Conservation (phyloP, 2,888 invertebrate species). For the Dendrolimus houi region DNA sequence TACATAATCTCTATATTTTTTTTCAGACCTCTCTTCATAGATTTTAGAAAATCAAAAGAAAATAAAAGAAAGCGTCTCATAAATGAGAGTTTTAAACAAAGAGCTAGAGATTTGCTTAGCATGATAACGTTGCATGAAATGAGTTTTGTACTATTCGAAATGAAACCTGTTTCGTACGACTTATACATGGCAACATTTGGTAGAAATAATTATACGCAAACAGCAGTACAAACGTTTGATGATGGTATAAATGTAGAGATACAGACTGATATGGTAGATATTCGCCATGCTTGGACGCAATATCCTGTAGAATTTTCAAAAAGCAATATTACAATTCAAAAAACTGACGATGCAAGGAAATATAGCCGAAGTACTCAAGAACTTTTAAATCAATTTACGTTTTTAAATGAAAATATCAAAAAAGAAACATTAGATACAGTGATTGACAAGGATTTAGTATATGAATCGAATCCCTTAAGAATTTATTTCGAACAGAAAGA, state of each 20-base stretch:
- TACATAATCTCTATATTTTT: background rate
- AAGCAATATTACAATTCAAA: constrained; percentile 31
- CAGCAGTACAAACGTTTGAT: constrained; percentile 58
- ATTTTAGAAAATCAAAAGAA: constrained; percentile 53
- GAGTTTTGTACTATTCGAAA: constrained; percentile 58
- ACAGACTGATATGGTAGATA: constrained; percentile 53
- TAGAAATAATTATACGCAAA: constrained; percentile 52
- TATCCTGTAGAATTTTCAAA: constrained; percentile 58
- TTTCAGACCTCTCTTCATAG: constrained; percentile 57
- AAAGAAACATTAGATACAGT: constrained; percentile 17
- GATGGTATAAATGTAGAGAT: constrained; percentile 54
- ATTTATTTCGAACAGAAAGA: constrained; percentile 62
- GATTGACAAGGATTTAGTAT: constrained; percentile 30
- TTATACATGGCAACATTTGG: constrained; percentile 64
- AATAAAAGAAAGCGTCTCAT: constrained; percentile 41
- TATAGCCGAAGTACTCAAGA: constrained; percentile 31
- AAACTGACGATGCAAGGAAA: constrained; percentile 17
- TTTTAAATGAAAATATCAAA: constrained; percentile 24
- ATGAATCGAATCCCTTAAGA: constrained; percentile 44
- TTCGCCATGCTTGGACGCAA: constrained; percentile 58
- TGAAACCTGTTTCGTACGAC: constrained; percentile 68
- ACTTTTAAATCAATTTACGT: constrained; percentile 39
- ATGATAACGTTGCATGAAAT: constrained; percentile 66
- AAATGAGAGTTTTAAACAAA: constrained; percentile 39
- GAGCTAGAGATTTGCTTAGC: constrained; percentile 54